phyloP scores from a whole-genome alignment of 2,113 vertebrate genomes.

The Mola mola region DNA sequence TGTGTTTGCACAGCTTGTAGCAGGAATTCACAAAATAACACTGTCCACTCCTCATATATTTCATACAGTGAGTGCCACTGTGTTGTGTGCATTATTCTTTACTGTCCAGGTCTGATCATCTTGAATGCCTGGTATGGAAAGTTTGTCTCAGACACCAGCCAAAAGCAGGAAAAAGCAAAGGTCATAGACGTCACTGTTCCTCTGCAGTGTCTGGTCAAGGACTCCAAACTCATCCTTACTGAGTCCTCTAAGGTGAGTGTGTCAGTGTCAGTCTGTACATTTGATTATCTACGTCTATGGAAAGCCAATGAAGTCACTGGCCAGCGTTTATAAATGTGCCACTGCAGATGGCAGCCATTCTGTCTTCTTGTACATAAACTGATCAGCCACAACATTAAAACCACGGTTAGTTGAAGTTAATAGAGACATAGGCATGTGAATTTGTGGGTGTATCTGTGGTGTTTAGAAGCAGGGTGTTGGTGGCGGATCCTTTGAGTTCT shows the following conservation, averaged over 20 bases:
- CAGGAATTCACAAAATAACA: not conserved
- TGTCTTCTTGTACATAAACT: too few species aligned
- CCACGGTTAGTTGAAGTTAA: too few species aligned
- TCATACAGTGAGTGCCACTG: too few species aligned
- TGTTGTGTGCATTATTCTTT: not conserved
- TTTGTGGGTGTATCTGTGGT: too few species aligned
- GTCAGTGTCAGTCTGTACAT: not conserved
- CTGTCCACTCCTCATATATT: not conserved
- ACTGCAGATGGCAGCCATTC: too few species aligned
- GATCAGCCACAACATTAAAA: too few species aligned
- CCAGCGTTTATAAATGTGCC: too few species aligned
- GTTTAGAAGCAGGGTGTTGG: too few species aligned
- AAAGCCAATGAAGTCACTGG: not conserved
- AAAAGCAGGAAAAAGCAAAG: constrained; percentile 88
- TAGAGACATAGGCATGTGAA: too few species aligned
- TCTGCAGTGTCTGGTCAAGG: constrained; percentile 96
- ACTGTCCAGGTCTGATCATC: constrained; percentile 88
- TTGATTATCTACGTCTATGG: not conserved
- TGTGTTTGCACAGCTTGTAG: not conserved
- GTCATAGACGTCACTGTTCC: constrained; percentile 96
- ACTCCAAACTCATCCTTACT: constrained; percentile 96
- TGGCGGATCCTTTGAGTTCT: too few species aligned
- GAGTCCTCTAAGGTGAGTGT: constrained; percentile 92
- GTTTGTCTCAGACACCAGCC: constrained; percentile 92
- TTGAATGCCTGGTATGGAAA: constrained; percentile 97